Percentiles rank a stretch among this genome's conserved stretches.
These are phyloP conservation scores for Syngnathus scovelli DNA, from an alignment of 2,113 vertebrate genomes.

Conservation along the genomic window DNA sequence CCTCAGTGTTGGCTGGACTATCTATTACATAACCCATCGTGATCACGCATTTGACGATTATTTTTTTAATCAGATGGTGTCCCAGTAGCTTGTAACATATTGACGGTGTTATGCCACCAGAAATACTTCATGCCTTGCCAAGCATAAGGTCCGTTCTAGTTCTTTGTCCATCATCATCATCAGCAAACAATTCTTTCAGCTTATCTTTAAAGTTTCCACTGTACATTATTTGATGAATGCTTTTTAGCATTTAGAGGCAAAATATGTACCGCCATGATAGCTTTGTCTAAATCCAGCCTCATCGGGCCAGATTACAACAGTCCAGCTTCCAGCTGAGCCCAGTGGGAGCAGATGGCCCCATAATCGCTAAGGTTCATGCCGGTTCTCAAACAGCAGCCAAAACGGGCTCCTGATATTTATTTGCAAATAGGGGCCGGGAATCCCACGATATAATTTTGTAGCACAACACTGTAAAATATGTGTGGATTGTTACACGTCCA, in stretches of 20 bases:
- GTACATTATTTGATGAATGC: not conserved
- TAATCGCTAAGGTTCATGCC: constrained; percentile 62
- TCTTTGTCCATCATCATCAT: not conserved
- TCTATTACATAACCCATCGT: too few species aligned
- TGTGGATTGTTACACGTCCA: not conserved
- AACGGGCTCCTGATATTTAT: constrained; percentile 42
- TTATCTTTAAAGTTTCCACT: not conserved
- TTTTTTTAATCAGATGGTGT: too few species aligned
- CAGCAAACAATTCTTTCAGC: not conserved
- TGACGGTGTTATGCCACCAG: too few species aligned
- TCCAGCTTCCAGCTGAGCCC: constrained; percentile 61
- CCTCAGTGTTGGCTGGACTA: too few species aligned
- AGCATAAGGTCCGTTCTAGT: too few species aligned
- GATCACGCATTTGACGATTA: too few species aligned
- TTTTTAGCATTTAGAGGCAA: constrained; percentile 17
- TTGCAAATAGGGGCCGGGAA: constrained; percentile 37
- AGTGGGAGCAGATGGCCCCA: constrained; percentile 69
- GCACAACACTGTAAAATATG: not conserved
- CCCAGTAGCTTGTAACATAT: too few species aligned
- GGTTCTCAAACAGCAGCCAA: constrained; percentile 46
- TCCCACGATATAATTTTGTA: not conserved
- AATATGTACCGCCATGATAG: constrained; percentile 30
- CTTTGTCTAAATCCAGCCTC: constrained; percentile 34
- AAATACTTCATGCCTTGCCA: too few species aligned
- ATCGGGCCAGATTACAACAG: constrained; percentile 59